Evolutionary conservation across 2,888 invertebrate species (phyloP).

Genomic region (Tortrix viridana): DNA sequence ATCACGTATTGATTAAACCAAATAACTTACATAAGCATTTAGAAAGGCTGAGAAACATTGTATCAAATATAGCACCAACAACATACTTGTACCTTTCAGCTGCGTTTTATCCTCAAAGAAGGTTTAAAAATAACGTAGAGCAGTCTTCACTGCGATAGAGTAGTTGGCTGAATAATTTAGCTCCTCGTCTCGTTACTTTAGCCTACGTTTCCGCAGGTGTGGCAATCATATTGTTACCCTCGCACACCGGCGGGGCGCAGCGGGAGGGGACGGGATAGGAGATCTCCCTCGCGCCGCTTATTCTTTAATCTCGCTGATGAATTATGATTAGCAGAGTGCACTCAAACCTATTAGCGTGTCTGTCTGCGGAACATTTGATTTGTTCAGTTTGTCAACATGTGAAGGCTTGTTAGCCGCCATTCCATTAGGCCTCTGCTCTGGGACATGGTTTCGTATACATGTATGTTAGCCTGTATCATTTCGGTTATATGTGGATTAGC

Average conservation of each 20-base stretch:
- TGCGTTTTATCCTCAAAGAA: not conserved
- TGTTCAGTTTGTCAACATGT: constrained; percentile 43
- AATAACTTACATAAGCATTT: no score
- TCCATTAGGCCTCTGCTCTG: constrained; percentile 7
- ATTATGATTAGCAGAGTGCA: constrained; percentile 84
- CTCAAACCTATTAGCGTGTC: constrained; percentile 78
- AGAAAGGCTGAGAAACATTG: no score
- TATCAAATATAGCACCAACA: not conserved
- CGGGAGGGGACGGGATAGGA: constrained; percentile 36
- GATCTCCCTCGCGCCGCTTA: constrained; percentile 66
- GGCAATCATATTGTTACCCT: constrained; percentile 81
- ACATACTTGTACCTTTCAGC: not conserved
- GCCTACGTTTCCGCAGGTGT: constrained; percentile 81
- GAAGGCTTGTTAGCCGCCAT: constrained; percentile 4
- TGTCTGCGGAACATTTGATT: constrained; percentile 66
- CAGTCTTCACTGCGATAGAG: constrained; percentile 55
- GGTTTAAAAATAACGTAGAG: constrained; percentile 49
- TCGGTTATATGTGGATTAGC: not conserved
- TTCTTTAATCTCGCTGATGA: constrained; percentile 84
- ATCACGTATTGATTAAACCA: no score
- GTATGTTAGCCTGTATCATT: not conserved
- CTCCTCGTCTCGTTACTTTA: constrained; percentile 80
- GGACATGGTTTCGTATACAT: not conserved
- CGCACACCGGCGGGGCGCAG: constrained; percentile 51
- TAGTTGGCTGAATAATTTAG: constrained; percentile 80